Evolutionary conservation across 2,113 vertebrate species (phyloP).

Genomic region (Megaleporinus macrocephalus): DNA sequence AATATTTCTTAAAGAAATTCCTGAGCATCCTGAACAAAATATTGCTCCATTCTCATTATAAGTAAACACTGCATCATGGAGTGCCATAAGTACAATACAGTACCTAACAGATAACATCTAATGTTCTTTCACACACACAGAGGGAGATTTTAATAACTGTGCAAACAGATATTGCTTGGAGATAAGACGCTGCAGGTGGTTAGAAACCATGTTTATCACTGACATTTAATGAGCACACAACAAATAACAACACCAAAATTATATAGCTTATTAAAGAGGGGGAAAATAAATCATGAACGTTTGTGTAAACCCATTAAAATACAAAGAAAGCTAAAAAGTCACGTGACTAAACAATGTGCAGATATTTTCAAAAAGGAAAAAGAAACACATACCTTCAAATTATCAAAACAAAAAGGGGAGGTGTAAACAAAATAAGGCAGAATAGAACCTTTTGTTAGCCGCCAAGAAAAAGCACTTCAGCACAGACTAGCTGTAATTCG

Average conservation of each 20-base stretch:
- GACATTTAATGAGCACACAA: slow-evolving; percentile 51
- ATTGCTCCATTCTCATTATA: slow-evolving; percentile 19
- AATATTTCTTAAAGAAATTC: slow-evolving; percentile 19
- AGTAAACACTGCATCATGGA: slow-evolving; percentile 22
- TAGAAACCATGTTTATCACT: slow-evolving; percentile 48
- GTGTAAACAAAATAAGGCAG: slow-evolving; percentile 37
- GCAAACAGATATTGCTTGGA: slow-evolving; percentile 31
- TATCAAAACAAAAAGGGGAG: slow-evolving; percentile 40
- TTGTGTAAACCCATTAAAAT: slow-evolving; percentile 23
- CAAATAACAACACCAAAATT: slow-evolving; percentile 48
- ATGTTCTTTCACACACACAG: slow-evolving; percentile 42
- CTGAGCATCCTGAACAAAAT: slow-evolving; percentile 3
- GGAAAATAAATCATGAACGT: slow-evolving; percentile 6
- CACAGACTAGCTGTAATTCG: slow-evolving; percentile 54
- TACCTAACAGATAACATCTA: slow-evolving; percentile 34
- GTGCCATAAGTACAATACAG: slow-evolving; percentile 24
- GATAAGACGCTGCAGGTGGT: slow-evolving; percentile 53
- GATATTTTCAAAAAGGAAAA: not conserved
- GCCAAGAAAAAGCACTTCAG: slow-evolving; percentile 48
- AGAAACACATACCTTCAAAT: slow-evolving; percentile 1
- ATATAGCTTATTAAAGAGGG: slow-evolving; percentile 47
- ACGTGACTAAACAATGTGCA: not conserved
- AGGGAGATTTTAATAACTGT: slow-evolving; percentile 49
- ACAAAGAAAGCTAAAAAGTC: not conserved
- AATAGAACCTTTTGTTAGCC: slow-evolving; percentile 53